Evolutionary conservation across 2,888 invertebrate genomes (phyloP), one percentile per base, ranked within the genome.

Genomic region (Chrysomela aeneicollis): DNA sequence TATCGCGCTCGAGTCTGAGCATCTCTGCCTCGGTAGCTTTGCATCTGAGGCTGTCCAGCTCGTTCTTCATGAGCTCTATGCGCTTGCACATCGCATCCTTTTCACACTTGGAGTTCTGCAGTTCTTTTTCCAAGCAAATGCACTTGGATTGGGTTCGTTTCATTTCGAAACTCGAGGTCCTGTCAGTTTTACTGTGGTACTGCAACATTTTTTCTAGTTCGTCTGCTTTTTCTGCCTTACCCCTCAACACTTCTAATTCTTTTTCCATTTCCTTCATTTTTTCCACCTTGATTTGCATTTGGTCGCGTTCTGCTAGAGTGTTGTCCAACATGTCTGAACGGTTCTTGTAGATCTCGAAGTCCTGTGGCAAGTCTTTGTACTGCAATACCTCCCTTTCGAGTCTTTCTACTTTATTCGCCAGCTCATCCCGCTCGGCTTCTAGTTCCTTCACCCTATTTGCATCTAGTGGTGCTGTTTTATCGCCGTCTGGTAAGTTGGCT

Each of bases 1-100:
- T 73, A 68, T 82, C 81, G 15, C 81, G 66, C 73, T 82, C 82
- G 50, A 81, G 68, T 64, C 77, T 70, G 55, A 81, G 61, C 49
- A 81, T 73, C 63, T 82, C 81, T 3, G 76, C 74, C 68, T 82
- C 82, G 54, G 78, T 78, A 0, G 72, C 63, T 49, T 70, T 71
- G 1, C 60, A 47, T 59, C 63, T 69, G 26, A 72, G 74, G 17
- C 66, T 64, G 22, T 75, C 73, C 32, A 70, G 18, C 54, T 75
- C 74, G 32, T 70, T 70, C 59, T 71, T 71, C 68, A 73, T 67
- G 37, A 50, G 62, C 19, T 73, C 72, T 26, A 75, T 71, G 52
- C 73, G 64, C 18, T 64, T 72, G 19, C 54, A 26, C 72, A 76
- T 73, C 1, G 71, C 71, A 8, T 75, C 74, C 47, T 66, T 70